A percentile compares a stretch with the other conserved stretches of the same genome.
Evolutionary conservation across 2,888 invertebrate species (phyloP).

Genomic region (Euclidia mi): DNA sequence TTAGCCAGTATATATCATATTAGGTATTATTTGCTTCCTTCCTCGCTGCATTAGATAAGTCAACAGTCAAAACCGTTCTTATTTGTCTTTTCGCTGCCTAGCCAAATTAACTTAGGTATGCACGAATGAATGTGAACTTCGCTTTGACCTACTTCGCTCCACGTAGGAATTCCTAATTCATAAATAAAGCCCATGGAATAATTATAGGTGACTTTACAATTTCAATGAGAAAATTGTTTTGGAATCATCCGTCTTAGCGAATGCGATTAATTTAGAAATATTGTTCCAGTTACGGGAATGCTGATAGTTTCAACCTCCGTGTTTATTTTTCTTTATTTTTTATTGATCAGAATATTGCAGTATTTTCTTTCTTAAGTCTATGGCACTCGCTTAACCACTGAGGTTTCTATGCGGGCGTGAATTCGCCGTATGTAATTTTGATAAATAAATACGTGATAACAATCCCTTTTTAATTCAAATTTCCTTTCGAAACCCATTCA

Average conservation of each 20-base stretch:
- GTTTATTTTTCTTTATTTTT: too few species aligned
- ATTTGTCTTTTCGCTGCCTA: constrained; percentile 38
- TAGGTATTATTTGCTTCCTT: background rate
- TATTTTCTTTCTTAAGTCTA: background rate
- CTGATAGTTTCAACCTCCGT: too few species aligned
- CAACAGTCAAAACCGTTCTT: constrained; percentile 19
- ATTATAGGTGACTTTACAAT: constrained; percentile 14
- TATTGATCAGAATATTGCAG: too few species aligned
- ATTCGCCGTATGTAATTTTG: too few species aligned
- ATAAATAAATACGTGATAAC: too few species aligned
- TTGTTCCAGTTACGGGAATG: too few species aligned
- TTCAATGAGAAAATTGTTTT: constrained; percentile 15
- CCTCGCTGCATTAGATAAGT: constrained; percentile 8
- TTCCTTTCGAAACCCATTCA: background rate
- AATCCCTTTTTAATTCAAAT: too few species aligned
- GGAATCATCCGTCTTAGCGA: background rate
- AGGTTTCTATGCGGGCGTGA: too few species aligned
- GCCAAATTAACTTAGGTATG: constrained; percentile 43
- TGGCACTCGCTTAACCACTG: too few species aligned
- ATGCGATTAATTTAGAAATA: background rate
- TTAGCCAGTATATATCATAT: too few species aligned
- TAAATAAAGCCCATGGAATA: constrained; percentile 27
- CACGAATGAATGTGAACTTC: constrained; percentile 31
- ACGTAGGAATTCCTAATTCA: constrained; percentile 34
- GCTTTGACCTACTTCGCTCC: constrained; percentile 41